Evolutionary conservation across 2,888 invertebrate genomes (phyloP).

Genomic region (Trissonchulus latispiculum): DNA sequence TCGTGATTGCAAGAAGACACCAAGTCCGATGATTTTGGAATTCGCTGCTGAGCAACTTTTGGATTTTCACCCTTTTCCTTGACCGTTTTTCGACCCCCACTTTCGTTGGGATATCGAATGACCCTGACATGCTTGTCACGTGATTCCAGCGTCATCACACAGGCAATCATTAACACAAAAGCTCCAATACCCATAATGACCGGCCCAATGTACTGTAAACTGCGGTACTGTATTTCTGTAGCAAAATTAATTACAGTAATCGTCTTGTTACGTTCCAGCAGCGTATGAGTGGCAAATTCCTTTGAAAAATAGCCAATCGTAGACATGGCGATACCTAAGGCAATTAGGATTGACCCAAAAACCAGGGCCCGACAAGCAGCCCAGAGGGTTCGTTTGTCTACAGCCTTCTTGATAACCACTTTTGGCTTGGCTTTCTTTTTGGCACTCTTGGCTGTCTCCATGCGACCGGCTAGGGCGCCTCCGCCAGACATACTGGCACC

Average conservation of each 20-base stretch:
- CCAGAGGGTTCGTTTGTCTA: slow-evolving; percentile 56
- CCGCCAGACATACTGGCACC: background rate
- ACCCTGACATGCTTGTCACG: slow-evolving; percentile 68
- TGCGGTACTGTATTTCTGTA: slow-evolving; percentile 62
- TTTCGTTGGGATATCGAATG: no score
- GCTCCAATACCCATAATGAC: slow-evolving; percentile 95
- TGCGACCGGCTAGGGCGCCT: background rate
- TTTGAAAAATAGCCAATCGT: slow-evolving; percentile 58
- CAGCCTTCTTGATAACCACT: background rate
- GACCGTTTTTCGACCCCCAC: no score
- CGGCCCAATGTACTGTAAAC: slow-evolving; percentile 87
- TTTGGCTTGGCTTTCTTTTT: background rate
- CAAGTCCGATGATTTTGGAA: no score
- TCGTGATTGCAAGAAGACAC: no score
- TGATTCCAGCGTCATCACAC: slow-evolving; percentile 97
- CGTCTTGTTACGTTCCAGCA: slow-evolving; percentile 31
- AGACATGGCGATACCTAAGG: slow-evolving; percentile 82
- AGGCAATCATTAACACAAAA: slow-evolving; percentile 91
- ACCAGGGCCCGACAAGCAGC: slow-evolving; percentile 84
- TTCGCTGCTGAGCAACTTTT: no score
- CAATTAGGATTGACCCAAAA: slow-evolving; percentile 72
- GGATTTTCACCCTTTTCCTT: no score
- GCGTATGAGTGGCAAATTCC: slow-evolving; percentile 36
- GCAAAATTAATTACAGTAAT: no score
- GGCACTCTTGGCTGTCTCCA: background rate